Conservation (phyloP, 2,113 vertebrate species). For the Phoenicopterus ruber region DNA sequence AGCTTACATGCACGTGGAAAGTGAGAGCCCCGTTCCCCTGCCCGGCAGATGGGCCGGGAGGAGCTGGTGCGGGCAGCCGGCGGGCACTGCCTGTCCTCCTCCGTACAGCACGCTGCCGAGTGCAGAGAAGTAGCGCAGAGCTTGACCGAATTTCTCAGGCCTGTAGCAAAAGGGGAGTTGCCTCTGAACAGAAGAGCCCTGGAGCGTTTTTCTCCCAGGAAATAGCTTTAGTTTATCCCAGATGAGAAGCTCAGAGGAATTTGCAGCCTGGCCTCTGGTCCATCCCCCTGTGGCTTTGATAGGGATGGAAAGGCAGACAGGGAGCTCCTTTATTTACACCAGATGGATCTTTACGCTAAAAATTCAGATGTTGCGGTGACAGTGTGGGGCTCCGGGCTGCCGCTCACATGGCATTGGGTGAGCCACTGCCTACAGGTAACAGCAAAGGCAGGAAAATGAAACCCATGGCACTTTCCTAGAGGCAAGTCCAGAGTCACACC, state of each 20-base stretch:
- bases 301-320: neutral
- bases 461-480: neutral
- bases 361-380: neutral
- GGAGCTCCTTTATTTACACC: neutral
- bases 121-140: neutral
- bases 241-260: neutral
- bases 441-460: neutral
- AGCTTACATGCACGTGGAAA: neutral
- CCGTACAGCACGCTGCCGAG: accelerated
- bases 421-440: neutral
- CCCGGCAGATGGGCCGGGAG: neutral
- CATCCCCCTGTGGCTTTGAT: neutral
- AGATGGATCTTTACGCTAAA: neutral
- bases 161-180: neutral
- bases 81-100: neutral
- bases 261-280: neutral
- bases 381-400: neutral
- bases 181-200: neutral
- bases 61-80: neutral
- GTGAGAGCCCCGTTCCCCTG: neutral
- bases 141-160: neutral
- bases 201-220: neutral
- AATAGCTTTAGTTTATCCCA: neutral
- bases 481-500: neutral
- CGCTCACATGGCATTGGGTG: accelerated